These are phyloP conservation scores for Danionella dracula DNA, from an alignment of 2,797 vertebrate species.

Conservation along the genomic window DNA sequence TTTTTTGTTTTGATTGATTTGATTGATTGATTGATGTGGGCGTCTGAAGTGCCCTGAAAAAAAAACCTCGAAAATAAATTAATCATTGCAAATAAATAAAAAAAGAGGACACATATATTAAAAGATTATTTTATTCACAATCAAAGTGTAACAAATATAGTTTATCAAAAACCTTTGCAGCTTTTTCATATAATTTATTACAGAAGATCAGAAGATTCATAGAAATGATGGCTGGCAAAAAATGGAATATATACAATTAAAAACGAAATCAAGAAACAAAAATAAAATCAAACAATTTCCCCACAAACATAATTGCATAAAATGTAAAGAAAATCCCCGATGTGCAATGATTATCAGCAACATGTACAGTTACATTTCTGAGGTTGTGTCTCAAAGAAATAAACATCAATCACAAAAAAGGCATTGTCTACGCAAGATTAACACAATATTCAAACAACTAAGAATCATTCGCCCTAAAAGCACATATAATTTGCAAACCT, in stretches of 20 bases:
- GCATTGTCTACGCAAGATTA: constrained; percentile 52
- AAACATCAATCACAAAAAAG: constrained; percentile 50
- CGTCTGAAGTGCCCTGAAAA: too few species aligned
- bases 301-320: constrained; percentile 66
- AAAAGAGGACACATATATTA: constrained; percentile 63
- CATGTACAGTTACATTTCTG: constrained; percentile 65
- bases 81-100: background rate
- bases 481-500: constrained; percentile 37
- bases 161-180: constrained; percentile 97
- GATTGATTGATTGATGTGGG: too few species aligned
- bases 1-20: too few species aligned
- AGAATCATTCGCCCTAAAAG: constrained; percentile 17
- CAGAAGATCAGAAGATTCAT: constrained; percentile 79
- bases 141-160: constrained; percentile 99
- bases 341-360: constrained; percentile 78
- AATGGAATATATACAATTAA: constrained; percentile 81
- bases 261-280: constrained; percentile 48
- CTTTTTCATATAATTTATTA: constrained; percentile 81
- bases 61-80: background rate
- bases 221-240: constrained; percentile 79
- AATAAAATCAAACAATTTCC: constrained; percentile 37
- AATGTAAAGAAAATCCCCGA: constrained; percentile 47
- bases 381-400: constrained; percentile 57
- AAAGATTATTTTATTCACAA: constrained; percentile 97
- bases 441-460: constrained; percentile 51